These are phyloP conservation scores for Heterochromis multidens DNA, from an alignment of 2,113 vertebrate species.

Conservation along the genomic window DNA sequence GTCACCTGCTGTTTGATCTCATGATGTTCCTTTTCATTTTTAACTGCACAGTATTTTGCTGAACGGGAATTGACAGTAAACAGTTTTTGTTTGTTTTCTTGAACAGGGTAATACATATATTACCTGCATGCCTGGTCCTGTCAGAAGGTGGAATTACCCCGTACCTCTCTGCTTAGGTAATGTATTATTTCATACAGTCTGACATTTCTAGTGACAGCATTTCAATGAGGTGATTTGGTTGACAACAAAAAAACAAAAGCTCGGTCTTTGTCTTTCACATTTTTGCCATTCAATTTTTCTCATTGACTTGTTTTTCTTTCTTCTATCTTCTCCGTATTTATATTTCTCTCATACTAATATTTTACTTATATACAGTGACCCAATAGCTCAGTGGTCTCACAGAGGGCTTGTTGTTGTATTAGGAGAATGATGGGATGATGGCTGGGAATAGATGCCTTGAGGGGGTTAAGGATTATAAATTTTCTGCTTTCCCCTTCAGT, in stretches of 20 bases:
- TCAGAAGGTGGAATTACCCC: conserved; percentile 98
- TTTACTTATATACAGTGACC: background rate
- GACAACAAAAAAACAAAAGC: conserved; percentile 2
- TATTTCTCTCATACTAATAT: background rate
- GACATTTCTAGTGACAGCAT: background rate
- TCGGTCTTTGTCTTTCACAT: background rate
- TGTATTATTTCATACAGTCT: conserved; percentile 26
- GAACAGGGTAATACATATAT: conserved; percentile 92
- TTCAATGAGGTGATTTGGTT: conserved; percentile 24
- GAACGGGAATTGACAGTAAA: background rate
- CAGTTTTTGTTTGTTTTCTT: conserved; percentile 44
- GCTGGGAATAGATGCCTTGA: background rate
- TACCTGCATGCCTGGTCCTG: conserved; percentile 98
- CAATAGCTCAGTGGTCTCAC: conserved; percentile 3
- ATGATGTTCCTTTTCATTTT: background rate
- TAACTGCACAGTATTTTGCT: background rate
- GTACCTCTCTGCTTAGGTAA: conserved; percentile 95
- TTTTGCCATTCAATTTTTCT: background rate
- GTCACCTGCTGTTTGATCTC: conserved; percentile 11
- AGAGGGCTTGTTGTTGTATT: conserved; percentile 36
- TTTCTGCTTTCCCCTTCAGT: conserved; percentile 29
- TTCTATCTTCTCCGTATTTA: background rate
- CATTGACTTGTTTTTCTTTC: background rate
- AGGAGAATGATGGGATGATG: conserved; percentile 17
- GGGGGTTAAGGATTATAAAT: conserved; percentile 19